Conservation (phyloP, 2,797 vertebrate species). For the Fundulus diaphanus region DNA sequence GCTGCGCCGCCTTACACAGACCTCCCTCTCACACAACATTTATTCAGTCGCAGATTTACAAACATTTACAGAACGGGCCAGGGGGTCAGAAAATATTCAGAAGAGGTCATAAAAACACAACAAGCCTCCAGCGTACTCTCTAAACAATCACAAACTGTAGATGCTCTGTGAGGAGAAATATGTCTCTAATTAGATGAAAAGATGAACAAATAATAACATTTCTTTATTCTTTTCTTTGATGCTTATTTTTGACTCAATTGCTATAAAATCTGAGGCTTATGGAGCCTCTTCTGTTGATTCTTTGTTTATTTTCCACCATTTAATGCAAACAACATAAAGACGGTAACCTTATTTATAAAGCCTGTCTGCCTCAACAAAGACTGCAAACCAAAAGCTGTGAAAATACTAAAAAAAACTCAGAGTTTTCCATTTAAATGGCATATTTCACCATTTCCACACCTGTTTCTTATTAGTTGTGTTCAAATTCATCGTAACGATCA, state of each 20-base stretch:
- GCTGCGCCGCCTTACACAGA: not conserved
- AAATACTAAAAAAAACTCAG: not conserved
- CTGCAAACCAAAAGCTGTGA: not conserved
- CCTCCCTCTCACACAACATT: not conserved
- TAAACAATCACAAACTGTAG: not conserved
- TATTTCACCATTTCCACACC: not conserved
- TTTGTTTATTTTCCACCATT: constrained; percentile 1
- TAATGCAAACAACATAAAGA: not conserved
- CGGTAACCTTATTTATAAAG: not conserved
- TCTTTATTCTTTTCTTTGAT: not conserved
- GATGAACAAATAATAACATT: not conserved
- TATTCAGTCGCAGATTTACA: not conserved
- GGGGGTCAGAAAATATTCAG: constrained; percentile 6
- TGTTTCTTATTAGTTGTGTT: not conserved
- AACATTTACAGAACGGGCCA: not conserved
- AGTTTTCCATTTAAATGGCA: not conserved
- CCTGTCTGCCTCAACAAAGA: not conserved
- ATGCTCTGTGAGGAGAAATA: not conserved
- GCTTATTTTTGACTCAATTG: not conserved
- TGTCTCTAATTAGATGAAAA: not conserved
- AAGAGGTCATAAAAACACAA: constrained; percentile 1
- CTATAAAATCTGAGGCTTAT: not conserved
- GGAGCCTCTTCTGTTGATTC: not conserved
- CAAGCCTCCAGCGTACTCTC: not conserved
- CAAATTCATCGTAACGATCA: too few species aligned